These are phyloP conservation scores for Podarcis muralis DNA, from an alignment of 2,113 vertebrate genomes.

Conservation along the genomic window DNA sequence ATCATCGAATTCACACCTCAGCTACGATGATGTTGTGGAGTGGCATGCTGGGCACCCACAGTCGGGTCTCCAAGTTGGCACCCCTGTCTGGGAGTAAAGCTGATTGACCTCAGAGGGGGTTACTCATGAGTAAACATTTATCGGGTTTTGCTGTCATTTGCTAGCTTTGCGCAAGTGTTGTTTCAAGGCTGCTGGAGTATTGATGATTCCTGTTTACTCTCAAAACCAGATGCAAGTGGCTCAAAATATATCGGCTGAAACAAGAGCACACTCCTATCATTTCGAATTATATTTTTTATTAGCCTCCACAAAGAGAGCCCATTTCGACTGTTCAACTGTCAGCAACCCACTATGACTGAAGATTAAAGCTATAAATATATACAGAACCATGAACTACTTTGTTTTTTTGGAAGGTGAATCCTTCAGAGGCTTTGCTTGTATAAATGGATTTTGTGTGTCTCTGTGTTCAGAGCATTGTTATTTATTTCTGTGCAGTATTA, in stretches of 20 bases:
- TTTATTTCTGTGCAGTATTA: background rate
- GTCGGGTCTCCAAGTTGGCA: too few relatives aligned
- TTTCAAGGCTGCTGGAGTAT: background rate
- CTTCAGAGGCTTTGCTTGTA: background rate
- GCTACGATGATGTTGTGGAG: background rate
- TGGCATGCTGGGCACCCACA: too few relatives aligned
- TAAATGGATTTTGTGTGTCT: background rate
- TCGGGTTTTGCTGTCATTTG: background rate
- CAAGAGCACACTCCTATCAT: background rate
- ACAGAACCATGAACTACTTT: background rate
- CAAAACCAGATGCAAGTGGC: background rate
- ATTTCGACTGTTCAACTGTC: conserved; percentile 20
- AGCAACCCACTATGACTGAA: conserved; percentile 7
- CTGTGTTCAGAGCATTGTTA: background rate
- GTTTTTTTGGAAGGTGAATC: background rate
- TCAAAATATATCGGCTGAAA: background rate
- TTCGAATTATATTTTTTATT: conserved; percentile 16
- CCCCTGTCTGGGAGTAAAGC: too few relatives aligned
- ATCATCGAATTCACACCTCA: background rate
- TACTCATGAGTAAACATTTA: too few relatives aligned
- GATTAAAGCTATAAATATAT: background rate
- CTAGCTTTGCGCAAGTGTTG: background rate
- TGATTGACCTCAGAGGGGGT: too few relatives aligned
- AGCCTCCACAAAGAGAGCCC: conserved; percentile 23
- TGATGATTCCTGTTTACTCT: background rate